phyloP scores from a whole-genome alignment of 2,888 invertebrate genomes.

The Criorhina ranunculi region DNA sequence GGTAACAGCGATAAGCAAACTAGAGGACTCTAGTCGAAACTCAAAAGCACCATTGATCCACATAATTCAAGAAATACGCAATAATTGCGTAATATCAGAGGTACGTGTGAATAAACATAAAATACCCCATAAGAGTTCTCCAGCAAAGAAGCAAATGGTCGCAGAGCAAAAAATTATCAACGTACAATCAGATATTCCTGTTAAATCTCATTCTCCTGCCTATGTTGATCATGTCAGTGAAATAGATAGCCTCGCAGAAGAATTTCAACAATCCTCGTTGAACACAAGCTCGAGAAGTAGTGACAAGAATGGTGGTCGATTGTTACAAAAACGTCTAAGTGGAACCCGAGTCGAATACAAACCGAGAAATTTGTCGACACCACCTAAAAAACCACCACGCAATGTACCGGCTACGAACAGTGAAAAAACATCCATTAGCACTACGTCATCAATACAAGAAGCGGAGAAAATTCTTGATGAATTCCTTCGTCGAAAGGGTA shows the following conservation, averaged over 20 bases:
- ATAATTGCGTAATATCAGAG: conserved; percentile 83
- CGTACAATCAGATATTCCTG: conserved; percentile 14
- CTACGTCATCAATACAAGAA: conserved; percentile 81
- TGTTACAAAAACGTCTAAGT: conserved; percentile 82
- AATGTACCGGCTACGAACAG: conserved; percentile 79
- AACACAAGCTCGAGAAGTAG: conserved; percentile 77
- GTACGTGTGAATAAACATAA: conserved; percentile 82
- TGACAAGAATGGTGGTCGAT: conserved; percentile 80
- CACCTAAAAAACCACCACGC: conserved; percentile 83
- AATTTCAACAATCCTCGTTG: conserved; percentile 70
- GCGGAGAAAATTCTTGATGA: conserved; percentile 81
- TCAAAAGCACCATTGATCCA: conserved; percentile 82
- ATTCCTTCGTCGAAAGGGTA: conserved; percentile 80
- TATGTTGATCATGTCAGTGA: conserved; percentile 64
- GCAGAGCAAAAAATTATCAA: conserved; percentile 42
- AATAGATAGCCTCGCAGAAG: conserved; percentile 68
- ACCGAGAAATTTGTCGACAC: conserved; percentile 78
- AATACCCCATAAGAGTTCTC: conserved; percentile 49
- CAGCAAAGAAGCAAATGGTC: conserved; percentile 26
- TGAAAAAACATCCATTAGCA: conserved; percentile 79
- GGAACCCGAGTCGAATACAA: conserved; percentile 79
- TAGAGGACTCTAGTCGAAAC: conserved; percentile 76
- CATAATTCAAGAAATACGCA: conserved; percentile 83
- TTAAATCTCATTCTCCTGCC: neutral
- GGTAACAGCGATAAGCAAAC: conserved; percentile 79